Conservation (phyloP, 2,888 invertebrate species). For the Stramonita haemastoma region DNA sequence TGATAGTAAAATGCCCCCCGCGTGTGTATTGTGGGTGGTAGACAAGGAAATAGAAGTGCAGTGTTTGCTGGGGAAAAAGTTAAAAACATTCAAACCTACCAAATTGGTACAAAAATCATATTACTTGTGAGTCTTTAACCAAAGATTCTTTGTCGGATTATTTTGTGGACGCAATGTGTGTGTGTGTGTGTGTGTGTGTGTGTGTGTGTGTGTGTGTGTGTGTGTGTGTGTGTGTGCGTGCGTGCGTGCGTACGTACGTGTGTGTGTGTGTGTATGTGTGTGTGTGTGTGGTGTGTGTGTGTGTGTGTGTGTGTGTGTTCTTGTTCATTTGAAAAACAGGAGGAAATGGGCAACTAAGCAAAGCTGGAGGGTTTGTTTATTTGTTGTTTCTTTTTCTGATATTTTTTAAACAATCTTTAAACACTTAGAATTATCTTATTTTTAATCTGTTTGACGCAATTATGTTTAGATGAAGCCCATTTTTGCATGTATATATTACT, state of each 20-base stretch:
- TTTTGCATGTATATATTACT: no score
- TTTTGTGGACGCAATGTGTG: background rate
- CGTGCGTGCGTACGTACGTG: background rate
- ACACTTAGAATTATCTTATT: no score
- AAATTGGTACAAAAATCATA: background rate
- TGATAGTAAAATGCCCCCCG: background rate
- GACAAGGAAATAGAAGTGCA: background rate
- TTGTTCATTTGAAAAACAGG: background rate
- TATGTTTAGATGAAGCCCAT: no score
- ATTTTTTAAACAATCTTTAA: no score
- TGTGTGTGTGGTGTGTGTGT: background rate
- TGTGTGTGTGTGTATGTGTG: background rate
- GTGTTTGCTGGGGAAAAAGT: background rate
- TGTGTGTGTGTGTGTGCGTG: background rate
- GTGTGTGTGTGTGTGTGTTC: background rate
- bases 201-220: background rate
- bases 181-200: background rate
- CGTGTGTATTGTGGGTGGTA: background rate
- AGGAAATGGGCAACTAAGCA: no score
- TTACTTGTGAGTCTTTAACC: background rate
- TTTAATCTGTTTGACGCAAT: no score
- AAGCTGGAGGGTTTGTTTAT: no score
- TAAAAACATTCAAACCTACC: background rate
- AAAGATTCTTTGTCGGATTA: background rate
- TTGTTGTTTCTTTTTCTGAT: no score